Conservation (phyloP, 2,797 vertebrate genomes). For the Taeniopygia guttata region DNA sequence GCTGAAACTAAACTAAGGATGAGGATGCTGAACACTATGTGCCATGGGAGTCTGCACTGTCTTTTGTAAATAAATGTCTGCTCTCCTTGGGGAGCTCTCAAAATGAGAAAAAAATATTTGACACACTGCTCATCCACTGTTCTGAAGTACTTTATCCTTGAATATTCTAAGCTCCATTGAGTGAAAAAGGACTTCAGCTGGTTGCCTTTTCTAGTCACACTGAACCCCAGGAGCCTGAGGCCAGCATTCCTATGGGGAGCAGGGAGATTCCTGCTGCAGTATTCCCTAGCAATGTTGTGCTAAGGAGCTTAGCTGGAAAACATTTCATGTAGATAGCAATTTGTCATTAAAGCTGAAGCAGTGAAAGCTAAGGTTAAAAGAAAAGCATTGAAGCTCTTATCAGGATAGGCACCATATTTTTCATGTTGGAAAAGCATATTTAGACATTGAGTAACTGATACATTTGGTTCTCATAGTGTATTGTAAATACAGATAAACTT, state of each 20-base stretch:
- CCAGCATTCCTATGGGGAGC: neutral
- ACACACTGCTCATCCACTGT: neutral
- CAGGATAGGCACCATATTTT: constrained; percentile 16
- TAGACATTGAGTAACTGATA: constrained; percentile 28
- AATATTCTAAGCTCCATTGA: neutral
- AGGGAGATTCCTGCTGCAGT: neutral
- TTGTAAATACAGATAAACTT: constrained; percentile 34
- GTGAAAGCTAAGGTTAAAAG: constrained; percentile 57
- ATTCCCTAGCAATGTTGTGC: neutral
- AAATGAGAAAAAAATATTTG: neutral
- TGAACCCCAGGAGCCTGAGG: neutral
- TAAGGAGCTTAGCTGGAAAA: neutral
- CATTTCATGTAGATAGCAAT: neutral
- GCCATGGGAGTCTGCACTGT: neutral
- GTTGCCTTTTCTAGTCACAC: neutral
- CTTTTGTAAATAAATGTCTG: neutral
- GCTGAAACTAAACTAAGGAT: neutral
- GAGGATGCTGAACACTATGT: neutral
- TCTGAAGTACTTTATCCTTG: neutral
- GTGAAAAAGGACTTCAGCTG: neutral
- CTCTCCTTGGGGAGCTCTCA: neutral
- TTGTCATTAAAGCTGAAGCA: constrained; percentile 35
- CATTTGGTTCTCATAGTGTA: neutral
- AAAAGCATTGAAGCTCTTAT: constrained; percentile 42
- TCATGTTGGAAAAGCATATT: neutral